Conservation (phyloP, 2,888 invertebrate species). For the Oscheius myriophilus region DNA sequence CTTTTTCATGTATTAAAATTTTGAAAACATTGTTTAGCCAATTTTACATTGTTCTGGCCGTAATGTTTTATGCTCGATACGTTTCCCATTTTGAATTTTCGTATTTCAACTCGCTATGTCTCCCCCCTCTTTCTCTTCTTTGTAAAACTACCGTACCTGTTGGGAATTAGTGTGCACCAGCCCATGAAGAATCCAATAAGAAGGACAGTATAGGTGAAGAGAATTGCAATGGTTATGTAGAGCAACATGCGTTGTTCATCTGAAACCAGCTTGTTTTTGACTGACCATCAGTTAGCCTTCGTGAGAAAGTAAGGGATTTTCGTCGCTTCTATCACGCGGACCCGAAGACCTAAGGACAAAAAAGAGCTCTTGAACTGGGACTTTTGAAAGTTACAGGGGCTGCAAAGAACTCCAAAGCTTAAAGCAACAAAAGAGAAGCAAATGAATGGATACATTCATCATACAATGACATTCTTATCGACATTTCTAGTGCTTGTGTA, state of each 20-base stretch:
- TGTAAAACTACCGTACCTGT: slow-evolving; percentile 26
- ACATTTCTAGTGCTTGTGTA: too few species aligned
- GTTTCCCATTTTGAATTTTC: too few species aligned
- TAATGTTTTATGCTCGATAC: too few species aligned
- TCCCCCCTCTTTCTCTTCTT: too few species aligned
- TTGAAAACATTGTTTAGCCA: too few species aligned
- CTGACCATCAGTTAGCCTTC: background rate
- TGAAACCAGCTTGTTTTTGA: slow-evolving; percentile 9
- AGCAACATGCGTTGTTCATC: slow-evolving; percentile 40
- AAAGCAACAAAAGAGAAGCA: too few species aligned
- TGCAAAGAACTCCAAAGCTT: too few species aligned
- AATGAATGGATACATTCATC: too few species aligned
- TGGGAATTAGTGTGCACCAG: slow-evolving; percentile 57
- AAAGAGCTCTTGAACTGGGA: background rate
- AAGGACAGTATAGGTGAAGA: slow-evolving; percentile 52
- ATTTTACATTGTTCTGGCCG: too few species aligned
- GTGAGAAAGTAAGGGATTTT: slow-evolving; percentile 1
- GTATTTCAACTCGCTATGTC: too few species aligned
- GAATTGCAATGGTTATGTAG: slow-evolving; percentile 45
- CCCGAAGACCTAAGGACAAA: slow-evolving; percentile 2
- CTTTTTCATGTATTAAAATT: too few species aligned
- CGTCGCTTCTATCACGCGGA: background rate
- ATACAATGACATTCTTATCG: too few species aligned
- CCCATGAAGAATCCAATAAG: slow-evolving; percentile 58
- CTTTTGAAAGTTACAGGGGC: background rate